phyloP scores from a whole-genome alignment of 2,797 vertebrate genomes.

The Chromis chromis region DNA sequence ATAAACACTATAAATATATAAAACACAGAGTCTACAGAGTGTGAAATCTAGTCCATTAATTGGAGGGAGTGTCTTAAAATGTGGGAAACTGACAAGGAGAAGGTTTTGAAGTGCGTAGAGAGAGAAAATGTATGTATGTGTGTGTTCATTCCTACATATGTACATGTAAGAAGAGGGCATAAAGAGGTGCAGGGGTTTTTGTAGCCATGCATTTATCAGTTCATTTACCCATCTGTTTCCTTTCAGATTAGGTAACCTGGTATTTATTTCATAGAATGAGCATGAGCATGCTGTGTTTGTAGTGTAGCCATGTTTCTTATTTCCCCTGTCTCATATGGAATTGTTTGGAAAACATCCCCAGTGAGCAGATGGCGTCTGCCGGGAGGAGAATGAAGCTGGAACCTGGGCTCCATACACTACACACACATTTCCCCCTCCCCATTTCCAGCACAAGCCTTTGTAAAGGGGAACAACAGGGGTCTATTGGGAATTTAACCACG shows the following conservation, averaged over 20 bases:
- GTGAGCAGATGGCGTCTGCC: conserved; percentile 85
- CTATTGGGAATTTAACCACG: conserved; percentile 71
- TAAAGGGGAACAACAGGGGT: conserved; percentile 61
- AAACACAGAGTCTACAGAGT: not conserved
- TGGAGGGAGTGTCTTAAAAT: not conserved
- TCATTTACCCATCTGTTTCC: conserved; percentile 15
- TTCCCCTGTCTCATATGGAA: conserved; percentile 66
- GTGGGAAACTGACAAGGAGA: not conserved
- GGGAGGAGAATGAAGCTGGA: conserved; percentile 76
- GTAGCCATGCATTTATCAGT: conserved; percentile 10
- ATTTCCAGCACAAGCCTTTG: conserved; percentile 64
- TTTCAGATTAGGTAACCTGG: conserved; percentile 23
- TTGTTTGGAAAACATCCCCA: conserved; percentile 81
- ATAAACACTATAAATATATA: not conserved
- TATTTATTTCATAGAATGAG: conserved; percentile 34
- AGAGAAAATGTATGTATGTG: not conserved
- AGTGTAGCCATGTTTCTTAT: conserved; percentile 61
- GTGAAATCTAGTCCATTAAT: not conserved
- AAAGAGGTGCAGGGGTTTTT: not conserved
- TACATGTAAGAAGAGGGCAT: not conserved
- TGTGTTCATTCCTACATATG: not conserved
- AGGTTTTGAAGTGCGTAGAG: not conserved
- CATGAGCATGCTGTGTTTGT: conserved; percentile 46
- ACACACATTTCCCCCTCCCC: conserved; percentile 44
- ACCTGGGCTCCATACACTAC: conserved; percentile 66